Base-by-base conservation (phyloP, 2,888 invertebrate genomes). In the Leuctra nigra region DNA sequence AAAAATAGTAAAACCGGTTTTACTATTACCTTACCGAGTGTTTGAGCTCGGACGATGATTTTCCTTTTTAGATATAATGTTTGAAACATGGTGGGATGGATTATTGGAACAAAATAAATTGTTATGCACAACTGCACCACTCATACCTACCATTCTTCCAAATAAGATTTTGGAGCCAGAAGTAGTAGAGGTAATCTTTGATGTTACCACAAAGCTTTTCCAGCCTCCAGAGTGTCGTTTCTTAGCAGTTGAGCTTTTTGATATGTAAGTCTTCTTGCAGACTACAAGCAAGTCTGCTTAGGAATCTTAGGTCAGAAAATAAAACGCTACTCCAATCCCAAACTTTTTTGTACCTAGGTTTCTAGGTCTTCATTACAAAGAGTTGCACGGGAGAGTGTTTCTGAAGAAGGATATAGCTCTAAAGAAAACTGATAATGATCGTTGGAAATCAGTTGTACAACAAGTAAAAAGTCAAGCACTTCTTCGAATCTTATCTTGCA, bases 401-500 rank as follows among this genome's bases (percentile, higher is more conserved):
- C n/a, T n/a, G 33, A n/a, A n/a, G n/a, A n/a, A n/a, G n/a, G n/a
- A n/a, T n/a, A n/a, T n/a, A n/a, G n/a, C n/a, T n/a, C n/a, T n/a
- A n/a, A n/a, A n/a, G n/a, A n/a, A n/a, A n/a, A n/a, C n/a, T n/a
- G n/a, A n/a, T n/a, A n/a, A n/a, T n/a, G 14, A 38, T 9, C 38
- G 38, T n/a, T 57, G 57, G 58, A 22, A n/a, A 1, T 39, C 41
- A 7, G 44, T 58, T 13, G n/a, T 33, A 9, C 24, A 18, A 1
- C 25, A 54, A 39, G 33, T 55, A 1, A 36, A 39, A 18, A 29
- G 24, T 14, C 58, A 58, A 14, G 3, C 47, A 11, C 16, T 52
- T 11, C 50, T 58, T 4, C 18, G 58, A 23, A 14, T 47, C 2
- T 16, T 58, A 52, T 55, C 58, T n/a, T 58, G 58, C 35, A 39